Conservation (phyloP, 1,140 invertebrate species). For the Marisa cornuarietis region DNA sequence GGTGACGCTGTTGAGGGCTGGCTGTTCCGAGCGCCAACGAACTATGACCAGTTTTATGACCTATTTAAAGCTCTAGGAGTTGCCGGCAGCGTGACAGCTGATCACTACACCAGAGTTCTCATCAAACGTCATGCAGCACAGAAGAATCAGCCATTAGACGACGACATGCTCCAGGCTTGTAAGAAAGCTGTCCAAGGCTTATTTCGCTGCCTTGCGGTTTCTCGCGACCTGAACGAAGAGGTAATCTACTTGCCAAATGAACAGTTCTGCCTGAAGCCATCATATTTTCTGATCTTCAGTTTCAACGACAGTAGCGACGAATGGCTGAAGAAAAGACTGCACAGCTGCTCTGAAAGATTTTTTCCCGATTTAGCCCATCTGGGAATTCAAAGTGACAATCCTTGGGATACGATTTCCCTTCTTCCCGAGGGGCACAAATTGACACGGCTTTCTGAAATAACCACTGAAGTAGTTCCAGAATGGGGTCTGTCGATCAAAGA, state of each 20-base stretch:
- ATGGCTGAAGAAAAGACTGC: background rate
- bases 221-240: background rate
- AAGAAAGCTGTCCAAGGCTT: background rate
- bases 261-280: background rate
- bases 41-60: background rate
- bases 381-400: background rate
- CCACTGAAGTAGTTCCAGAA: background rate
- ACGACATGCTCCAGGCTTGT: background rate
- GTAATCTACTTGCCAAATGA: background rate
- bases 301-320: background rate
- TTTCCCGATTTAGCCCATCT: background rate
- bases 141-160: background rate
- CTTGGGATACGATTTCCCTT: background rate
- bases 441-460: background rate
- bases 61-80: background rate
- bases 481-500: background rate
- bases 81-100: background rate
- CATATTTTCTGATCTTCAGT: background rate
- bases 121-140: background rate
- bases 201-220: background rate
- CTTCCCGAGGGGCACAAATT: background rate
- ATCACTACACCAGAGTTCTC: conserved; percentile 3
- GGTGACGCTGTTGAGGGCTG: background rate
- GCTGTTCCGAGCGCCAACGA: background rate
- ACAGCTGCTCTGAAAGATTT: background rate